phyloP scores from a whole-genome alignment of 23 tunicate genomes.

The Halocynthia aurantium region DNA sequence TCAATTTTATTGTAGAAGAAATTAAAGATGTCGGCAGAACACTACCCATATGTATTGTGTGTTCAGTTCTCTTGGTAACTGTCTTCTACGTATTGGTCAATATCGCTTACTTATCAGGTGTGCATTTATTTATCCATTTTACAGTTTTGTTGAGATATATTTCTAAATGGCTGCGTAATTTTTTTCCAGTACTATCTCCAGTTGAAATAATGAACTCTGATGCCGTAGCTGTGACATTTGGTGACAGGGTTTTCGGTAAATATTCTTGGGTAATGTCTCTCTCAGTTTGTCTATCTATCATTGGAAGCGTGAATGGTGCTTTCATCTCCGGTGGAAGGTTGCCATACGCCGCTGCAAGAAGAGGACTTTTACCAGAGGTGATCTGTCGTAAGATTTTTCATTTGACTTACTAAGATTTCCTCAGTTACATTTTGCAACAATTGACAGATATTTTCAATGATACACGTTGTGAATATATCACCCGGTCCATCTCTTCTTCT shows the following conservation, averaged over 20 bases:
- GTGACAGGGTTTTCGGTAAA: constrained; percentile 23
- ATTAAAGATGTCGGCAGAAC: constrained; percentile 31
- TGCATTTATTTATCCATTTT: too few species aligned
- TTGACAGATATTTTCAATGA: constrained; percentile 14
- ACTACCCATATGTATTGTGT: constrained; percentile 27
- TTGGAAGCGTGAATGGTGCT: constrained; percentile 48
- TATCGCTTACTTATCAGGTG: constrained; percentile 67
- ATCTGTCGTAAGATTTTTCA: too few species aligned
- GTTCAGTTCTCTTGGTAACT: constrained; percentile 25
- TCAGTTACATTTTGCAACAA: background rate
- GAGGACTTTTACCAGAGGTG: constrained; percentile 47
- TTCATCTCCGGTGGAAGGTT: constrained; percentile 20
- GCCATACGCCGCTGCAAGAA: constrained; percentile 43
- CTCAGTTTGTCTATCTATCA: constrained; percentile 40
- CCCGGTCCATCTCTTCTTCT: constrained; percentile 15
- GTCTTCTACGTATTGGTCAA: constrained; percentile 43
- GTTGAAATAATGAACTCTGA: constrained; percentile 40
- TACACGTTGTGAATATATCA: constrained; percentile 1
- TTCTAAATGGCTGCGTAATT: too few species aligned
- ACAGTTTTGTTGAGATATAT: too few species aligned
- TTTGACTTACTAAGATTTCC: too few species aligned
- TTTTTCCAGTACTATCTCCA: constrained; percentile 40
- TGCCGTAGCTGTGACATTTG: constrained; percentile 66
- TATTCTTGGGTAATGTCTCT: constrained; percentile 51
- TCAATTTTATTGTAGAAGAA: constrained; percentile 38